Percentiles rank a stretch among this genome's conserved stretches.
Conservation (phyloP, 2,797 vertebrate genomes). For the Salmo trutta region DNA sequence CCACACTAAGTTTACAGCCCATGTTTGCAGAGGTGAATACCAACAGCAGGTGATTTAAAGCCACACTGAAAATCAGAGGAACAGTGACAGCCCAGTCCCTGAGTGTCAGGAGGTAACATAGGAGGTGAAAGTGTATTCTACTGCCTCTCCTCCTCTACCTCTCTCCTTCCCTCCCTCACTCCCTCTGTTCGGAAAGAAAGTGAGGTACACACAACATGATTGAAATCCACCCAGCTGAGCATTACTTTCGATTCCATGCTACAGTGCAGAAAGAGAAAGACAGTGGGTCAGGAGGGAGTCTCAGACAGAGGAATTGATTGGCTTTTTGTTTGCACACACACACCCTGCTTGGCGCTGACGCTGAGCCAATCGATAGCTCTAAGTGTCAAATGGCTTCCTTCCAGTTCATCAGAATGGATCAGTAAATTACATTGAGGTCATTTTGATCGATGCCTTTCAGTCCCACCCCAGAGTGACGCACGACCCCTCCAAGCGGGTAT, state of each 20-base stretch:
- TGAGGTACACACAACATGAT: conserved; percentile 40
- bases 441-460: conserved; percentile 33
- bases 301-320: conserved; percentile 37
- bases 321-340: conserved; percentile 12
- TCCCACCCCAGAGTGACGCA: not conserved
- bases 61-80: conserved; percentile 50
- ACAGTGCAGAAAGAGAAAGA: conserved; percentile 16
- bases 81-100: conserved; percentile 45
- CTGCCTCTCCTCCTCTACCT: conserved; percentile 6
- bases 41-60: conserved; percentile 48
- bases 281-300: not conserved
- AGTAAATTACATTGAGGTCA: conserved; percentile 38
- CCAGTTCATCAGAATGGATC: conserved; percentile 31
- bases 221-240: conserved; percentile 50
- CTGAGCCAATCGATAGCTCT: conserved; percentile 39
- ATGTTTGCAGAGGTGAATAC: conserved; percentile 43
- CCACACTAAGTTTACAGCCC: conserved; percentile 46
- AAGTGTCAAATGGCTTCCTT: conserved; percentile 35
- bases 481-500: not conserved
- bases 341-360: not conserved
- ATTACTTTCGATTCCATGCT: conserved; percentile 53
- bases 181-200: conserved; percentile 34
- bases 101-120: conserved; percentile 48
- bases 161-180: conserved; percentile 14
- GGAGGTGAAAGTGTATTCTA: conserved; percentile 50